Evolutionary conservation across 2,888 invertebrate species (phyloP), one percentile per base, ranked within the genome.

Genomic region (Heteropelma amictum): DNA sequence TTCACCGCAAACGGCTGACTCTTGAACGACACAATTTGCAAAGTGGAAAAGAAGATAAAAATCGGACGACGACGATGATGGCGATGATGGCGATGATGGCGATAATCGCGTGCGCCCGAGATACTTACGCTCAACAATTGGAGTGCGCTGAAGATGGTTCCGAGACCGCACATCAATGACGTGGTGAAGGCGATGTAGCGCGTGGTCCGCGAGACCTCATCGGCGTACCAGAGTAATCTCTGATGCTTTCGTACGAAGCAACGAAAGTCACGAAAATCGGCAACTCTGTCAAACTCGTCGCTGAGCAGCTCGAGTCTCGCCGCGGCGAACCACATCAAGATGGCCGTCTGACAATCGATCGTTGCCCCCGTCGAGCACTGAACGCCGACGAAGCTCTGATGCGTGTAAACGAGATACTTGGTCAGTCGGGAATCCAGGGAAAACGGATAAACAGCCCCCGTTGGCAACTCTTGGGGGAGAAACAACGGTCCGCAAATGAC

Each of bases 301-400:
- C 47, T 6, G 1, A 82, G 30, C 2, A 81, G 40, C 40, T 81
- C 76, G 42, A 83, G 78, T 67, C 79, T 82, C 0, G 79, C 78
- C 8, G 77, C 70, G 0, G 73, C 53, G 49, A 76, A 84, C 84
- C 82, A 84, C 23, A 83, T 21, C 12, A 81, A 47, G 1, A 81
- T 6, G 8, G 79, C 81, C 4, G 80, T 67, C 12, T 79, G 79
- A 56, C 79, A 78, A 64, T 84, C 83, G 0, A 79, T 47, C 4
- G 78, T 72, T 7, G 81, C 75, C 3, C 76, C 78, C 6, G 81
- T 72, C 6, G 74, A 64, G 33, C 60, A 74, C 23, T 72, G 67
- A 21, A 78, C 42, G 6, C 67, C 70, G 19, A 73, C 72, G 14
- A 77, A 42, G 10, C 53, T 47, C 49, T 79, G 78, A 21, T 79